Conservation (phyloP, 2,113 vertebrate species). For the Platichthys stellatus region DNA sequence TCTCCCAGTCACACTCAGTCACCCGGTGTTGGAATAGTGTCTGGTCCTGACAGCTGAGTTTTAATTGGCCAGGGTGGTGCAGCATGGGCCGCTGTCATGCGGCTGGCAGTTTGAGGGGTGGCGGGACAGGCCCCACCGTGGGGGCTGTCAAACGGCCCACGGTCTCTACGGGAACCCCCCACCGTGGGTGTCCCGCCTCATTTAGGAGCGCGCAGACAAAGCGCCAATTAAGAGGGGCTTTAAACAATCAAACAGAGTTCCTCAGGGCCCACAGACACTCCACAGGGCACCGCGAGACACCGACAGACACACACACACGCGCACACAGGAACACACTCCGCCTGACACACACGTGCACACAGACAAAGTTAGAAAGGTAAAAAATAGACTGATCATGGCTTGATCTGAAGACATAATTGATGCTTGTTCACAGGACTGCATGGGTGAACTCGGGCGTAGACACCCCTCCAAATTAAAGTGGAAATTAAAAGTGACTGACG, state of each 20-base stretch:
- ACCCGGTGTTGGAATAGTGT: conserved; percentile 89
- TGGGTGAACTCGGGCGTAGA: conserved; percentile 32
- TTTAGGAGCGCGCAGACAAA: conserved; percentile 85
- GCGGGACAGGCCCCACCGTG: conserved; percentile 83
- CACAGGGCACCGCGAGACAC: conserved; percentile 73
- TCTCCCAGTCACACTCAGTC: conserved; percentile 74
- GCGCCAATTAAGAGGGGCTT: conserved; percentile 86
- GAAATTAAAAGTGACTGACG: conserved; percentile 64
- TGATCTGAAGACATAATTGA: conserved; percentile 74
- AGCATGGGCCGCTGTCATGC: conserved; percentile 85
- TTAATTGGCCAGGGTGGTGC: conserved; percentile 89
- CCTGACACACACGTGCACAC: conserved; percentile 13
- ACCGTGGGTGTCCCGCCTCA: conserved; percentile 83
- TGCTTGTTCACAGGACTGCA: conserved; percentile 49
- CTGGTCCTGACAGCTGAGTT: conserved; percentile 89
- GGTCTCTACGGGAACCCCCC: conserved; percentile 80
- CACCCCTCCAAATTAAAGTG: conserved; percentile 52
- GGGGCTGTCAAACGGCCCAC: conserved; percentile 83
- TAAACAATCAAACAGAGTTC: conserved; percentile 86
- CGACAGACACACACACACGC: conserved; percentile 47
- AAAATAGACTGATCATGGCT: conserved; percentile 72
- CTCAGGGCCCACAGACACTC: conserved; percentile 79
- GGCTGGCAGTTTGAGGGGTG: conserved; percentile 83
- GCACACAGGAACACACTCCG: conserved; percentile 8
- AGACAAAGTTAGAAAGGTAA: conserved; percentile 49